phyloP scores from a whole-genome alignment of 2,888 invertebrate species.

The Sinelater perroti region DNA sequence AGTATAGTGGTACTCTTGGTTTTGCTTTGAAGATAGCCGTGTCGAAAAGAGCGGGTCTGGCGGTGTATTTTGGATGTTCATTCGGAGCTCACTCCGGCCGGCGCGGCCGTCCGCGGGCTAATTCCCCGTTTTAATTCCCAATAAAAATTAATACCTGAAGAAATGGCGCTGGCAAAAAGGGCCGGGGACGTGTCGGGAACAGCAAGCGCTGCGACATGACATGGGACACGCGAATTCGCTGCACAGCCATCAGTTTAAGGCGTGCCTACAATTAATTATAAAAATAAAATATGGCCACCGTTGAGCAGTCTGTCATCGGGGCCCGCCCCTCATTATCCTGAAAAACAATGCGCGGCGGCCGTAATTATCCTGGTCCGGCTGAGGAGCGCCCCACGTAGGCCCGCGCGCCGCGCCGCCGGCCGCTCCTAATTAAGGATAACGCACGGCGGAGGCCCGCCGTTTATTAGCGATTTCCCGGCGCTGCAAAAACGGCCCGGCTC shows the following conservation, averaged over 20 bases:
- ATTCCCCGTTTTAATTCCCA: slow-evolving; percentile 11
- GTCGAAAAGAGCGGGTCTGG: too few relatives aligned
- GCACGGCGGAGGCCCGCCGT: slow-evolving; percentile 13
- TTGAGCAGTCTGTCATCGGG: slow-evolving; percentile 39
- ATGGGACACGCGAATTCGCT: slow-evolving; percentile 28
- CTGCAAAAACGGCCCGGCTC: not conserved
- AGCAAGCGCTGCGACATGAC: slow-evolving; percentile 9
- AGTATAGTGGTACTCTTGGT: too few relatives aligned
- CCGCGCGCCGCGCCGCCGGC: slow-evolving; percentile 11
- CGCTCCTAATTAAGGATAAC: too few relatives aligned
- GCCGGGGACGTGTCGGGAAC: slow-evolving; percentile 13
- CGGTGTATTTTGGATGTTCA: too few relatives aligned
- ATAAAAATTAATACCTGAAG: slow-evolving; percentile 15
- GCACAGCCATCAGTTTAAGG: slow-evolving; percentile 40
- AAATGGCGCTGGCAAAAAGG: not conserved
- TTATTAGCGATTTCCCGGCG: slow-evolving; percentile 2
- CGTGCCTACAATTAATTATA: slow-evolving; percentile 47
- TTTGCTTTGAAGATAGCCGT: too few relatives aligned
- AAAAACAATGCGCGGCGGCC: slow-evolving; percentile 41
- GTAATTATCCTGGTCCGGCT: slow-evolving; percentile 38
- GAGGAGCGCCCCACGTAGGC: slow-evolving; percentile 20
- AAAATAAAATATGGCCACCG: slow-evolving; percentile 48
- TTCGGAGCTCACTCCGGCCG: too few relatives aligned
- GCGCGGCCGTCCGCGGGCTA: not conserved
- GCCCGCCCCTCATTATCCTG: slow-evolving; percentile 39